Evolutionary conservation across 1,140 invertebrate species (phyloP), one percentile per base, ranked within the genome.

Genomic region (Brachionus plicatilis): DNA sequence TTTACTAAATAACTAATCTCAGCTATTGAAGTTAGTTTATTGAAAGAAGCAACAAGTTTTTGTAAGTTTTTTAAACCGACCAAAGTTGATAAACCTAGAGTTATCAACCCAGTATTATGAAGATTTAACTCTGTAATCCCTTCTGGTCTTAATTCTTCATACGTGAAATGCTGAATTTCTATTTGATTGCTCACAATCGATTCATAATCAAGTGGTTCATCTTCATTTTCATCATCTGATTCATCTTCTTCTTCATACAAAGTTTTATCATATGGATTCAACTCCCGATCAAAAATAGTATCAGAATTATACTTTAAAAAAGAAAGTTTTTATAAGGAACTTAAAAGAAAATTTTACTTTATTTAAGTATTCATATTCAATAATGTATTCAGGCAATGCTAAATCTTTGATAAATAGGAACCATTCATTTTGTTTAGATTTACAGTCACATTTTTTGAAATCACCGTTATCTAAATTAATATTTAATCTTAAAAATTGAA

Each of bases 291-390:
- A 24, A 82, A 82, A 11, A 82, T 65, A 27, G 4, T 65, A 3
- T 60, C 79, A 8, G 65, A 65, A 47, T 82, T 82, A 24, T 24
- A 82, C 79, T 82, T 79, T 47, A 14, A 17, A 33, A 79, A 37
- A 29, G 4, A 60, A 47, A 1, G 53, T 50, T 37, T 33, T 79
- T 50, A 47, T 5, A 76, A 9, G 7, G 6, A 78, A 11, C 3
- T 24, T n/a, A 27, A 45, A 45, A 68, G 27, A n/a, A 17, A 12
- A 12, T 86, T 82, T 86, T 87, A 89, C 89, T 87, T 87, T 88
- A 45, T 87, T 89, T 11, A 89, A 83, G 84, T 90, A 90, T 86
- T 90, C 88, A 88, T 87, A 89, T 53, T 90, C 88, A 27, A 90
- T 86, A 12, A 90, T 86, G 85, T 90, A 90, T 85, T 90, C 89